phyloP scores from a whole-genome alignment of 2,113 vertebrate genomes.

The Paraplagusia blochii region DNA sequence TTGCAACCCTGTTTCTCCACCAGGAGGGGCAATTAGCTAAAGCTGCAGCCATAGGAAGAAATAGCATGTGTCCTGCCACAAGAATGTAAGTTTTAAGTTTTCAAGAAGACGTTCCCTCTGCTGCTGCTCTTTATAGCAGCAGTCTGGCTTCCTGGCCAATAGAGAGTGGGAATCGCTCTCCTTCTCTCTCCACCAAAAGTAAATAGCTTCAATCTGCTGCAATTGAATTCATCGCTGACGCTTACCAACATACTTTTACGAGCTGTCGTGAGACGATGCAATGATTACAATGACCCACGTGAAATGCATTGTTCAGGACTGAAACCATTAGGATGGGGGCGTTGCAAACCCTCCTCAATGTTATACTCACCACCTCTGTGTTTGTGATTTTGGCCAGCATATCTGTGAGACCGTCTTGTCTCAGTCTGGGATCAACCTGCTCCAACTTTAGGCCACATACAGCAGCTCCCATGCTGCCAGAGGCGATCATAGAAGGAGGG shows the following conservation, averaged over 20 bases:
- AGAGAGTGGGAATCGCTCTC: constrained; percentile 57
- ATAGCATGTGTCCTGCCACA: constrained; percentile 74
- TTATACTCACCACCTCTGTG: constrained; percentile 90
- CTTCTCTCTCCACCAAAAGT: constrained; percentile 59
- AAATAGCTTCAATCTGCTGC: constrained; percentile 71
- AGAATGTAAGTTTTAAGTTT: constrained; percentile 71
- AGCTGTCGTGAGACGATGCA: constrained; percentile 45
- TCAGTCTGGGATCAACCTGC: constrained; percentile 77
- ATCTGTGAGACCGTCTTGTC: constrained; percentile 82
- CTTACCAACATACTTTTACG: constrained; percentile 52
- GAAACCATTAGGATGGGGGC: too few species aligned
- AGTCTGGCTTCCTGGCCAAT: constrained; percentile 62
- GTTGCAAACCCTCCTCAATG: background rate
- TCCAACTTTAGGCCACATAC: constrained; percentile 91
- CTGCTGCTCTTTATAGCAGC: constrained; percentile 71
- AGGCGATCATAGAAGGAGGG: constrained; percentile 95
- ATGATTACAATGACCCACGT: constrained; percentile 19
- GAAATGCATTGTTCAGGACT: constrained; percentile 19
- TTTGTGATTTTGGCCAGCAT: constrained; percentile 95
- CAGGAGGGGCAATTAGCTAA: constrained; percentile 62
- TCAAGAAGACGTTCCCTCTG: constrained; percentile 71
- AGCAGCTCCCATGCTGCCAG: constrained; percentile 91
- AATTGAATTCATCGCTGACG: constrained; percentile 55
- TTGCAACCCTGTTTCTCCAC: constrained; percentile 47
- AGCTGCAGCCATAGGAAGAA: constrained; percentile 65